Evolutionary conservation across 2,113 vertebrate genomes (phyloP).

Genomic region (Cavia aperea): DNA sequence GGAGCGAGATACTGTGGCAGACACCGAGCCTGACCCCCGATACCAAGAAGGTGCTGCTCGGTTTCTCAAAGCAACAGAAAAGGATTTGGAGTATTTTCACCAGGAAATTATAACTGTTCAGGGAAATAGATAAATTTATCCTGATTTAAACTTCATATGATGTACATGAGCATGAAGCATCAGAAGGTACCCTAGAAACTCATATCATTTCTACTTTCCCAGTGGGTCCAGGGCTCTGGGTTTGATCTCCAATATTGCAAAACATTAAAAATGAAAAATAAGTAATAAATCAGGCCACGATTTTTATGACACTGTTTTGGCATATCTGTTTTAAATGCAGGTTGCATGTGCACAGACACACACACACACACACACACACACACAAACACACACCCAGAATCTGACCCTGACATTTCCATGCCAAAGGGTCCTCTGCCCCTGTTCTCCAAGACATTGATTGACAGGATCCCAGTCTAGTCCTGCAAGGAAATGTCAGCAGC

Average conservation of each 20-base stretch:
- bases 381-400: neutral
- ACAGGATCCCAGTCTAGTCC: neutral
- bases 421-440: neutral
- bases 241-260: neutral
- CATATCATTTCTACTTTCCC: neutral
- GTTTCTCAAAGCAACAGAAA: neutral
- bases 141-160: neutral
- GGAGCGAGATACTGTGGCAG: neutral
- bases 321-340: neutral
- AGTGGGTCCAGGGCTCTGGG: too few relatives aligned
- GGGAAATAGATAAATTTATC: neutral
- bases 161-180: neutral
- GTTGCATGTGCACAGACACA: neutral
- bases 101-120: neutral
- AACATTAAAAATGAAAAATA: neutral
- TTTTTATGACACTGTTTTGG: neutral
- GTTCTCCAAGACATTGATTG: neutral
- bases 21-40: too few relatives aligned
- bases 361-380: too few relatives aligned
- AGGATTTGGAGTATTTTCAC: neutral
- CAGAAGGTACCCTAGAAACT: neutral
- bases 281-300: neutral
- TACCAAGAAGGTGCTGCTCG: neutral
- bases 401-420: too few relatives aligned
- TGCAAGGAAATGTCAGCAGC: neutral